Conservation (phyloP, 2,797 vertebrate species). For the Leucoraja ocellata region DNA sequence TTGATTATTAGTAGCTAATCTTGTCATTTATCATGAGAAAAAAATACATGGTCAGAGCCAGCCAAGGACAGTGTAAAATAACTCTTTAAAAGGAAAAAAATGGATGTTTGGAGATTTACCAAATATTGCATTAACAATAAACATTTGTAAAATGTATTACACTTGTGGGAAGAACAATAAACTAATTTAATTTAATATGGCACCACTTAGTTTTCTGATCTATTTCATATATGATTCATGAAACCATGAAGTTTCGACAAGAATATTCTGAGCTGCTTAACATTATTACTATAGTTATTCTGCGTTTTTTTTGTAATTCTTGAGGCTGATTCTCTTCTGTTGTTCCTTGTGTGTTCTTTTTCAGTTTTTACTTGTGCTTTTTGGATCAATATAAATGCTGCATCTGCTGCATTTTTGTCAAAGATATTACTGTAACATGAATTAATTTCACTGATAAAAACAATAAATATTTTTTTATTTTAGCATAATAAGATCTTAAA, state of each 20-base stretch:
- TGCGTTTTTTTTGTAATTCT: not conserved
- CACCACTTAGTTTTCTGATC: not conserved
- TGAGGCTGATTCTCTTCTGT: not conserved
- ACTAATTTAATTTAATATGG: not conserved
- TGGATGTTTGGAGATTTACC: not conserved
- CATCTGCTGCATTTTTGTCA: not conserved
- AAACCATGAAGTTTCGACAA: slow-evolving; percentile 13
- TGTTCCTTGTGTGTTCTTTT: not conserved
- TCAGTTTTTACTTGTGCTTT: not conserved
- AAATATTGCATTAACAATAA: not conserved
- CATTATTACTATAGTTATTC: not conserved
- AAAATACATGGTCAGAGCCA: not conserved
- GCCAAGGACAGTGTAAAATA: not conserved
- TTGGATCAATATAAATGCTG: not conserved
- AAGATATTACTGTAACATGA: not conserved
- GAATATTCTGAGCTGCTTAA: not conserved
- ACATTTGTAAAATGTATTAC: not conserved
- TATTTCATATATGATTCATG: not conserved
- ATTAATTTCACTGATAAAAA: not conserved
- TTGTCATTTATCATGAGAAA: not conserved
- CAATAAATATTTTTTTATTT: not conserved
- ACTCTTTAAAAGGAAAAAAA: not conserved
- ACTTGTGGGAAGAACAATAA: not conserved
- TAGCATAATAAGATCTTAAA: not conserved
- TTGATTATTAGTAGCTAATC: not conserved